A percentile compares a stretch with the other conserved stretches of the same genome.
phyloP scores from a whole-genome alignment of 1,140 invertebrate genomes.

The Carposina sasakii region DNA sequence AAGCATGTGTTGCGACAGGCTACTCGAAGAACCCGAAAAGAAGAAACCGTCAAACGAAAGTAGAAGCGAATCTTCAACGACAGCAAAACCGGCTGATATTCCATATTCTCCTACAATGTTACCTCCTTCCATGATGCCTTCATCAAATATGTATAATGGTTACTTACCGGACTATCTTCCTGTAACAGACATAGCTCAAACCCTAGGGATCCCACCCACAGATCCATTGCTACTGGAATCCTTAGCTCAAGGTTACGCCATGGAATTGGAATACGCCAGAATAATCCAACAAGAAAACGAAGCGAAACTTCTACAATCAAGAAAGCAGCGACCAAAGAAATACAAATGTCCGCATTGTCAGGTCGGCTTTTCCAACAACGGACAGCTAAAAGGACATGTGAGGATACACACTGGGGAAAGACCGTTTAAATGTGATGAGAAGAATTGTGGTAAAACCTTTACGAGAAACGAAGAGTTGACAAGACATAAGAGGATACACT shows the following conservation, averaged over 20 bases:
- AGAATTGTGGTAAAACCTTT: conserved; percentile 90
- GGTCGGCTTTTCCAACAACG: conserved; percentile 94
- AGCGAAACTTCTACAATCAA: conserved; percentile 74
- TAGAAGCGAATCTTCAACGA: conserved; percentile 18
- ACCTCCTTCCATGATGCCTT: neutral
- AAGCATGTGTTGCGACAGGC: conserved; percentile 49
- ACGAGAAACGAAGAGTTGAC: conserved; percentile 95
- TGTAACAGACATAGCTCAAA: conserved; percentile 64
- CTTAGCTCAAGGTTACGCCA: conserved; percentile 73
- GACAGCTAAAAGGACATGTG: conserved; percentile 92
- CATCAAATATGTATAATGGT: conserved; percentile 29
- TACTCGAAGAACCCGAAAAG: conserved; percentile 40
- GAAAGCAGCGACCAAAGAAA: conserved; percentile 89
- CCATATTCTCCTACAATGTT: conserved; percentile 16
- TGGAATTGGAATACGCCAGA: conserved; percentile 78
- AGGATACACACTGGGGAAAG: conserved; percentile 94
- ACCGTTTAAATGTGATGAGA: conserved; percentile 88
- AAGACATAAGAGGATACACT: conserved; percentile 92
- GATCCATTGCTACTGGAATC: conserved; percentile 71
- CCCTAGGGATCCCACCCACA: conserved; percentile 63
- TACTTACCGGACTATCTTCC: conserved; percentile 56
- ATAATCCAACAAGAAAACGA: conserved; percentile 78
- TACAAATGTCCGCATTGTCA: conserved; percentile 91
- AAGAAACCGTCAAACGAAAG: conserved; percentile 18
- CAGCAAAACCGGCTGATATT: conserved; percentile 6